Conservation (phyloP, 2,888 invertebrate genomes). For the Sericinus montela region DNA sequence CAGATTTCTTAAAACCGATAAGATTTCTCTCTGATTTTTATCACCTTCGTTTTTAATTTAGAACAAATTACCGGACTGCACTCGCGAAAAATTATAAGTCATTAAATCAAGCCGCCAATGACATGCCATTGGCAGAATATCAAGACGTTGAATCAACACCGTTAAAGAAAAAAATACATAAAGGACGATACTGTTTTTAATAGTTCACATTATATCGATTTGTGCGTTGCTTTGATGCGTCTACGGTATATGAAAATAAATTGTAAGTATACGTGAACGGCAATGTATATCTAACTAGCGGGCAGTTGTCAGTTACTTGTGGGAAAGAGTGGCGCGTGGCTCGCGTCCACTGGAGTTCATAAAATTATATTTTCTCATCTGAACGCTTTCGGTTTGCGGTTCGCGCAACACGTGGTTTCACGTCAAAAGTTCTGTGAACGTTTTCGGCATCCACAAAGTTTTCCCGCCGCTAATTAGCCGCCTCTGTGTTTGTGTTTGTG, state of each 20-base stretch:
- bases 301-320: conserved; percentile 70
- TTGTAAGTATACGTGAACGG: conserved; percentile 60
- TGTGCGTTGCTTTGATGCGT: conserved; percentile 42
- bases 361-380: conserved; percentile 43
- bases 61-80: not conserved
- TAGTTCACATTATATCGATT: conserved; percentile 28
- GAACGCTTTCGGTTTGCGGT: conserved; percentile 22
- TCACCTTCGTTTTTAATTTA: not conserved
- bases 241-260: conserved; percentile 66
- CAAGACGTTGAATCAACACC: conserved; percentile 43
- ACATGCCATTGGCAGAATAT: conserved; percentile 33
- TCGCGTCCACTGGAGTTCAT: conserved; percentile 39
- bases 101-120: conserved; percentile 1
- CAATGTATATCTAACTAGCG: conserved; percentile 60
- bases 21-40: no score
- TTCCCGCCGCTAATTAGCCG: conserved; percentile 30
- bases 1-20: no score
- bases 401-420: conserved; percentile 60
- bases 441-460: conserved; percentile 48
- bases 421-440: conserved; percentile 46
- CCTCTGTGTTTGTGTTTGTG: conserved; percentile 41
- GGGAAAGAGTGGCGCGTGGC: conserved; percentile 50
- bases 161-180: conserved; percentile 31
- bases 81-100: not conserved
- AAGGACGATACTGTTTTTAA: conserved; percentile 8